Conservation (phyloP, 2,113 vertebrate species). For the Xenopus laevis region DNA sequence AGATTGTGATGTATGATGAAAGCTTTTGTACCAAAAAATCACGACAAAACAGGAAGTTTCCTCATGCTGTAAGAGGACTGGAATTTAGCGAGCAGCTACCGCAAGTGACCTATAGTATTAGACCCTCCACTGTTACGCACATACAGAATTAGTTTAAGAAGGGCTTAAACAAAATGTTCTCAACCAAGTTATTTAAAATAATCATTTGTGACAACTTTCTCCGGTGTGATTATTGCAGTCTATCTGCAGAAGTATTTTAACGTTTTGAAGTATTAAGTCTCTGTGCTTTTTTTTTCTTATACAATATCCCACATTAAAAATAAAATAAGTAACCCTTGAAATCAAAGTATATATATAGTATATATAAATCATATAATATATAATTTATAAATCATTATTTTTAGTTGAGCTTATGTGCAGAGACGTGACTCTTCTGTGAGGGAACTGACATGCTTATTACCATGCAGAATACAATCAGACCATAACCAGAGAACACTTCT, state of each 20-base stretch:
- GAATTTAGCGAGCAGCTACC: slow-evolving; percentile 35
- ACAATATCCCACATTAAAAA: neutral
- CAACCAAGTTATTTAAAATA: slow-evolving; percentile 33
- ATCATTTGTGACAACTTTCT: slow-evolving; percentile 40
- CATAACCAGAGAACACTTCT: too few species aligned
- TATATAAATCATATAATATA: too few species aligned
- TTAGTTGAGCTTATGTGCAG: neutral
- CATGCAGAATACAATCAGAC: too few species aligned
- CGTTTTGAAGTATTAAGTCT: slow-evolving; percentile 10
- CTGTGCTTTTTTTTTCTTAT: neutral
- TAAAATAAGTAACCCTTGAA: neutral
- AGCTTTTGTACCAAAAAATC: slow-evolving; percentile 16
- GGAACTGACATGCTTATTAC: too few species aligned
- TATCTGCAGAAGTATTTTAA: slow-evolving; percentile 32
- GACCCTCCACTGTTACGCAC: slow-evolving; percentile 40
- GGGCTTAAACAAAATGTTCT: slow-evolving; percentile 45
- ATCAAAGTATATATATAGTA: too few species aligned
- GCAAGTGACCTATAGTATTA: slow-evolving; percentile 43
- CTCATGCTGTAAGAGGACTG: slow-evolving; percentile 40
- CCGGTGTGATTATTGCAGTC: slow-evolving; percentile 28
- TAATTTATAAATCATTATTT: slow-evolving; percentile 38
- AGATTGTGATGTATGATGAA: slow-evolving; percentile 37
- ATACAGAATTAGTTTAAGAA: slow-evolving; percentile 43
- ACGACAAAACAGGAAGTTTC: slow-evolving; percentile 35
- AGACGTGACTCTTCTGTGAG: too few species aligned